These are phyloP conservation scores for Rhipidura dahli DNA, from an alignment of 2,113 vertebrate species.

Conservation along the genomic window DNA sequence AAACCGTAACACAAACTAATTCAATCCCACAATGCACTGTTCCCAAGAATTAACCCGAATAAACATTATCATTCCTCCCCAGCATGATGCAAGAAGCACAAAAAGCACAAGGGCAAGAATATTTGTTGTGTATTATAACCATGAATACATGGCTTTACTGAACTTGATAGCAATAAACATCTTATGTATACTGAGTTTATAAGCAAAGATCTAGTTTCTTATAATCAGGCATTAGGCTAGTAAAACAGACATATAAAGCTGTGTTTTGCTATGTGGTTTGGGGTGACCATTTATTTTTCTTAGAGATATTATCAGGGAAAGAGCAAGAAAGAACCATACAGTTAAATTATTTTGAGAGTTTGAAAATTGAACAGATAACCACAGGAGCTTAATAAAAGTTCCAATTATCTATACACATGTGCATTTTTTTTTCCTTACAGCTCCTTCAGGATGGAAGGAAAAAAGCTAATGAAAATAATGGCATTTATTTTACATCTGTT, in stretches of 20 bases:
- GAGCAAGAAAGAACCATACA: not conserved
- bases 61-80: not conserved
- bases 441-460: not conserved
- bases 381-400: not conserved
- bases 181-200: not conserved
- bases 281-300: not conserved
- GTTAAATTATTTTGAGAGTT: not conserved
- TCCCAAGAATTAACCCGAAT: not conserved
- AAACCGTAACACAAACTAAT: not conserved
- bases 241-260: not conserved
- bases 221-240: not conserved
- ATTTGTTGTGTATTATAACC: not conserved
- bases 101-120: not conserved
- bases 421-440: not conserved
- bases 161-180: not conserved
- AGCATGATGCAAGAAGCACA: not conserved
- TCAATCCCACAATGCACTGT: not conserved
- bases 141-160: not conserved
- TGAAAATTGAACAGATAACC: not conserved
- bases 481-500: not conserved
- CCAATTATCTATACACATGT: not conserved
- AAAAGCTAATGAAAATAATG: not conserved
- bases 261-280: not conserved
- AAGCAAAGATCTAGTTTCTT: not conserved
- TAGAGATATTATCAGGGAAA: fast-evolving